Conservation (phyloP, 2,888 invertebrate genomes). For the Cheilosia vernalis region DNA sequence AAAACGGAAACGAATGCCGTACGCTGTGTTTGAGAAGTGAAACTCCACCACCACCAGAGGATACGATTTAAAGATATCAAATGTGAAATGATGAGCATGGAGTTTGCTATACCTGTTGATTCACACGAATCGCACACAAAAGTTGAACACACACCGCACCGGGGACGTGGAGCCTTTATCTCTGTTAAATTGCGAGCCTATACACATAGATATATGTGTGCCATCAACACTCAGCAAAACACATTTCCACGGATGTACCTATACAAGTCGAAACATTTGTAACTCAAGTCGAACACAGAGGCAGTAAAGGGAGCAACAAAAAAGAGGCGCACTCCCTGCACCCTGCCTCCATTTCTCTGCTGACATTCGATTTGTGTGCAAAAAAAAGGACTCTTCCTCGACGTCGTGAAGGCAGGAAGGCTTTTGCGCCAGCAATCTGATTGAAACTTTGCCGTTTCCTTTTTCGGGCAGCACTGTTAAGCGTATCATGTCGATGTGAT, state of each 20-base stretch:
- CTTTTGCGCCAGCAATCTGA: slow-evolving; percentile 74
- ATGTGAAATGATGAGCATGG: slow-evolving; percentile 58
- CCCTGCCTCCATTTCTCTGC: slow-evolving; percentile 23
- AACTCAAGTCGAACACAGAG: slow-evolving; percentile 50
- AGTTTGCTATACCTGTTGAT: slow-evolving; percentile 61
- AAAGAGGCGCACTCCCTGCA: slow-evolving; percentile 25
- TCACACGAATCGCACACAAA: slow-evolving; percentile 59
- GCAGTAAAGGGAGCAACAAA: slow-evolving; percentile 41
- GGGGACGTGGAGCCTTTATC: slow-evolving; percentile 46
- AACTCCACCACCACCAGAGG: slow-evolving; percentile 54
- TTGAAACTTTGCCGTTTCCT: slow-evolving; percentile 76
- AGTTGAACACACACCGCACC: slow-evolving; percentile 62
- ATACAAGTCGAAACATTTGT: slow-evolving; percentile 70
- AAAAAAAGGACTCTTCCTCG: slow-evolving; percentile 34
- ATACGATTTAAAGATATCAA: slow-evolving; percentile 72
- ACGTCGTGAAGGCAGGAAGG: slow-evolving; percentile 54
- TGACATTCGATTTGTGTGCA: slow-evolving; percentile 69
- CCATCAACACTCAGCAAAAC: slow-evolving; percentile 49
- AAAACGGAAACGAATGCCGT: slow-evolving; percentile 41
- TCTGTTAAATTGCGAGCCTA: slow-evolving; percentile 37
- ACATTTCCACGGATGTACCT: slow-evolving; percentile 47
- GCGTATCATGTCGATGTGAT: slow-evolving; percentile 74
- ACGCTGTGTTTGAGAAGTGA: slow-evolving; percentile 23
- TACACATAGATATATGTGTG: slow-evolving; percentile 4
- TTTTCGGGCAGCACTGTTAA: slow-evolving; percentile 70